A percentile compares a stretch with the other conserved stretches of the same genome.
Conservation (phyloP, 2,797 vertebrate genomes). For the Bovichtus diacanthus region DNA sequence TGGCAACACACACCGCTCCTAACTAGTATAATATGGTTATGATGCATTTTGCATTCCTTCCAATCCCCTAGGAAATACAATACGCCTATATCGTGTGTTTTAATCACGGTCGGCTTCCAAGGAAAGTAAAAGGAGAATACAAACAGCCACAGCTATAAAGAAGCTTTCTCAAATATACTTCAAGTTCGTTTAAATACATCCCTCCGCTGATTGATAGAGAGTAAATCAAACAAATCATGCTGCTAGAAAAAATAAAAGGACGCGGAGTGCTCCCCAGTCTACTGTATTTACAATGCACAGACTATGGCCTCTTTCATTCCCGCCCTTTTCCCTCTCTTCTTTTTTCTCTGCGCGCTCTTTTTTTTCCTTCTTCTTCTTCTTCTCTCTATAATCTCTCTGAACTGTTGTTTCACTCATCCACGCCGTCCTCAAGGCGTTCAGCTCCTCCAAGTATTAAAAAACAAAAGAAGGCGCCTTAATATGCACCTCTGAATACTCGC, state of each 20-base stretch:
- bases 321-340: slow-evolving; percentile 24
- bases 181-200: slow-evolving; percentile 73
- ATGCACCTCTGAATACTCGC: slow-evolving; percentile 66
- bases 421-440: slow-evolving; percentile 45
- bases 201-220: slow-evolving; percentile 72
- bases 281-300: slow-evolving; percentile 58
- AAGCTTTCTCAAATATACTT: slow-evolving; percentile 74
- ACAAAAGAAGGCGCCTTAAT: slow-evolving; percentile 44
- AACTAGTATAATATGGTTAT: slow-evolving; percentile 85
- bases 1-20: slow-evolving; percentile 69
- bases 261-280: slow-evolving; percentile 47
- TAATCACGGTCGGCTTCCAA: slow-evolving; percentile 81
- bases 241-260: slow-evolving; percentile 55
- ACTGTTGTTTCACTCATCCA: slow-evolving; percentile 36
- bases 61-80: slow-evolving; percentile 82
- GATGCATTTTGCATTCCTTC: slow-evolving; percentile 85
- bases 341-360: too few relatives aligned
- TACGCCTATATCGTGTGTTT: slow-evolving; percentile 82
- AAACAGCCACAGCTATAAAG: slow-evolving; percentile 75
- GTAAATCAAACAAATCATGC: slow-evolving; percentile 77
- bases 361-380: too few relatives aligned
- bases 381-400: slow-evolving; percentile 37
- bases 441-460: slow-evolving; percentile 45
- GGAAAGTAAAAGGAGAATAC: slow-evolving; percentile 80
- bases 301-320: slow-evolving; percentile 44